Percentiles rank a stretch among this genome's conserved stretches.
These are phyloP conservation scores for Crocuta crocuta DNA, from an alignment of 2,113 vertebrate species.

Conservation along the genomic window DNA sequence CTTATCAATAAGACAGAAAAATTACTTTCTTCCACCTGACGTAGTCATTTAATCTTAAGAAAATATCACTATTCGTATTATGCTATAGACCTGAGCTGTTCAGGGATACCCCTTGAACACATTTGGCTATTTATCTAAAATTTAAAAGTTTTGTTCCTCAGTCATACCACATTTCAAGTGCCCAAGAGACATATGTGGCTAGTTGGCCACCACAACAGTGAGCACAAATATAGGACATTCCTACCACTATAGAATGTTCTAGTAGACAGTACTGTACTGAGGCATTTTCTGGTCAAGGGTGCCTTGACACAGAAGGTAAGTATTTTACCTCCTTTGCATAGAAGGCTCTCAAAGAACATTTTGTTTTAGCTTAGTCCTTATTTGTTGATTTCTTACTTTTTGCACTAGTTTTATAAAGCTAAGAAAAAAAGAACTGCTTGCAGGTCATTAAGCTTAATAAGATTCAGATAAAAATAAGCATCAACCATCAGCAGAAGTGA, in stretches of 20 bases:
- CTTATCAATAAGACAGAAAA: background rate
- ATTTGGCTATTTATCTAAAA: background rate
- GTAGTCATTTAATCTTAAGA: background rate
- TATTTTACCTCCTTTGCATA: background rate
- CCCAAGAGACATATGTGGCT: no score
- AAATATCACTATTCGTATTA: background rate
- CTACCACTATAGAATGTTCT: background rate
- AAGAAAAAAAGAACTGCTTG: background rate
- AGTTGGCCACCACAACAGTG: no score
- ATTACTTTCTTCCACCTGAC: background rate
- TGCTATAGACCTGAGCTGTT: background rate
- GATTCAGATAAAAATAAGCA: constrained; percentile 31
- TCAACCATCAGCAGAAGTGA: background rate
- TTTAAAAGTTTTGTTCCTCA: background rate
- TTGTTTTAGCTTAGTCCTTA: background rate
- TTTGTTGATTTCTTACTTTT: background rate
- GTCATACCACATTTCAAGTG: background rate
- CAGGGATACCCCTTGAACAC: background rate
- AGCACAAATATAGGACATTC: background rate
- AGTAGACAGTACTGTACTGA: fast-evolving
- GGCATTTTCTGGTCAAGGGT: background rate
- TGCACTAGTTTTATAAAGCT: background rate
- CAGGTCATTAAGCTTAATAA: background rate
- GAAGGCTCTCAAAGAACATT: background rate
- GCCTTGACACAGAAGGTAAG: background rate